A percentile compares a stretch with the other conserved stretches of the same genome.
phyloP scores from a whole-genome alignment of 2,113 vertebrate species.

The Pterocles orientalis region DNA sequence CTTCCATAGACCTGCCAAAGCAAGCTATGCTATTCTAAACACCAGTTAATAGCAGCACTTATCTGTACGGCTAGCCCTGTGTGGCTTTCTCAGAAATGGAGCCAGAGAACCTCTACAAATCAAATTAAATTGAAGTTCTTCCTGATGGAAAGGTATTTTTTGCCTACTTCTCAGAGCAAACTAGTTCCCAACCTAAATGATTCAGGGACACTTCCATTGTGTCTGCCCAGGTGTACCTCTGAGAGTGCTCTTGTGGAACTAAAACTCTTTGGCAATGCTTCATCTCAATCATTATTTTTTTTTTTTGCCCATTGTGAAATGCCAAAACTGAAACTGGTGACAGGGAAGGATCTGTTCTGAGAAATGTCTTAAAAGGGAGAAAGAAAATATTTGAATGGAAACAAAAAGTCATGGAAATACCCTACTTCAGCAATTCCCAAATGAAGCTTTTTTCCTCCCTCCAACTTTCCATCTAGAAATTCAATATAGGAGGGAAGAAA shows the following conservation, averaged over 20 bases:
- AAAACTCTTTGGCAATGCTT: background rate
- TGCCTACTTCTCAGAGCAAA: background rate
- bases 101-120: background rate
- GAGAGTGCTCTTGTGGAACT: background rate
- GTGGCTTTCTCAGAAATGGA: background rate
- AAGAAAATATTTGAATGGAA: background rate
- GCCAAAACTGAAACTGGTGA: background rate
- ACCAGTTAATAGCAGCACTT: background rate
- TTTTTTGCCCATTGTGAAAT: background rate
- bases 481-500: background rate
- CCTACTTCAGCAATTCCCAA: background rate
- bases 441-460: background rate
- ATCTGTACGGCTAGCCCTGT: background rate
- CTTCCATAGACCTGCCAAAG: background rate
- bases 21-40: background rate
- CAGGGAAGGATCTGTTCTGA: background rate
- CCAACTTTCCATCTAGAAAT: background rate
- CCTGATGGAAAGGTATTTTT: background rate
- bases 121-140: background rate
- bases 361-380: background rate
- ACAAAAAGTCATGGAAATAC: constrained; percentile 1
- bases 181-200: background rate
- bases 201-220: background rate
- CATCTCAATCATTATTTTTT: background rate
- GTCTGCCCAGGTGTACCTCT: background rate